These are phyloP conservation scores for Prietella phreatophila DNA, from an alignment of 2,113 vertebrate species.

Conservation along the genomic window DNA sequence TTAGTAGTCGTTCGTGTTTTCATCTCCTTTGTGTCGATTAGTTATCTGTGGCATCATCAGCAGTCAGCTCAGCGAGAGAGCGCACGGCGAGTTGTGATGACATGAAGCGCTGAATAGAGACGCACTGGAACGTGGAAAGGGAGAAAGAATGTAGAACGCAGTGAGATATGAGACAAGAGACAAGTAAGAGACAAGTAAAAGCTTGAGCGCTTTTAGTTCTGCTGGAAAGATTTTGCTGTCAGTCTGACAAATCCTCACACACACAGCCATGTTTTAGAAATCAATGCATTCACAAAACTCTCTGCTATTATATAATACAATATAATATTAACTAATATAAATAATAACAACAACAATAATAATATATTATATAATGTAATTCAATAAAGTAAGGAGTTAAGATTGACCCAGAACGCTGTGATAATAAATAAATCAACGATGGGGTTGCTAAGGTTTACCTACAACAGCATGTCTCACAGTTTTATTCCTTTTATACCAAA, in stretches of 20 bases:
- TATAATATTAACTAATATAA: not conserved
- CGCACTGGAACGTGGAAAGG: not conserved
- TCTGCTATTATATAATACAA: not conserved
- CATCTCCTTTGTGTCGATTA: constrained; percentile 1
- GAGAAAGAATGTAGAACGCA: constrained; percentile 14
- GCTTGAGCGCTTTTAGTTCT: not conserved
- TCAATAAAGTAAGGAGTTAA: not conserved
- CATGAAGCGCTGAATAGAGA: constrained; percentile 6
- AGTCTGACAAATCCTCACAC: not conserved
- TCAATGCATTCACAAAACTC: not conserved
- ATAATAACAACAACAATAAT: too few relatives aligned
- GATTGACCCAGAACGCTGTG: too few relatives aligned
- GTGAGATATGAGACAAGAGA: not conserved
- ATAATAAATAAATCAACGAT: not conserved
- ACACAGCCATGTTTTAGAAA: not conserved
- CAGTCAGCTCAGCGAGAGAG: constrained; percentile 23
- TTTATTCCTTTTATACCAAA: not conserved
- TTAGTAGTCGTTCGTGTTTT: constrained; percentile 7
- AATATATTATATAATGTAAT: not conserved
- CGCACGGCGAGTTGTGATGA: not conserved
- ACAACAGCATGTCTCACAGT: not conserved
- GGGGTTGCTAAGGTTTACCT: not conserved
- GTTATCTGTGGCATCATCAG: constrained; percentile 35
- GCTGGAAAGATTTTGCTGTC: not conserved
- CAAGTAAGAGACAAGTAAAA: constrained; percentile 11